Evolutionary conservation across 2,797 vertebrate genomes (phyloP).

Genomic region (Lacerta bilineata): DNA sequence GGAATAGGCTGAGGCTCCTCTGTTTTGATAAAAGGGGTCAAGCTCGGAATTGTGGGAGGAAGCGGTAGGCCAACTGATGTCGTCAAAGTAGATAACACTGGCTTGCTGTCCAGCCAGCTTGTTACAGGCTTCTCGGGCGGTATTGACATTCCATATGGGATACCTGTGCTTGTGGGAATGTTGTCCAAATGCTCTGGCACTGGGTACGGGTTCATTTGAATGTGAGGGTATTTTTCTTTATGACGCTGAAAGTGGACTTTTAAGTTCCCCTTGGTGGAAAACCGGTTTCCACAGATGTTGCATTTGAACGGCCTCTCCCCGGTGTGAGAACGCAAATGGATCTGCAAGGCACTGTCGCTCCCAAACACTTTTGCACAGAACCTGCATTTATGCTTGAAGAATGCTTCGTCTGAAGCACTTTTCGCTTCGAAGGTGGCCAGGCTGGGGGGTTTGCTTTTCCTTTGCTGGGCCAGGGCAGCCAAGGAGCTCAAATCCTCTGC

Average conservation of each 20-base stretch:
- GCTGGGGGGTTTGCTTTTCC: slow-evolving; percentile 96
- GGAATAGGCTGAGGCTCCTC: slow-evolving; percentile 94
- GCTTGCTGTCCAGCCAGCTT: slow-evolving; percentile 98
- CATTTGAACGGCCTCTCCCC: slow-evolving; percentile 99
- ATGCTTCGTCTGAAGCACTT: slow-evolving; percentile 93
- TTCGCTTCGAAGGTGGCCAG: slow-evolving; percentile 94
- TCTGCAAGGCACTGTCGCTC: slow-evolving; percentile 99
- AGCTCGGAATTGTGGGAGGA: slow-evolving; percentile 93
- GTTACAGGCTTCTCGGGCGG: slow-evolving; percentile 98
- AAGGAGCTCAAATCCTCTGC: slow-evolving; percentile 96
- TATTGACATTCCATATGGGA: slow-evolving; percentile 98
- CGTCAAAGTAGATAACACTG: slow-evolving; percentile 93
- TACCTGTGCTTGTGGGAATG: slow-evolving; percentile 97
- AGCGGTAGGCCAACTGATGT: slow-evolving; percentile 95
- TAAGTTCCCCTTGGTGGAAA: slow-evolving; percentile 98
- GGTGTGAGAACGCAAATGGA: slow-evolving; percentile 98
- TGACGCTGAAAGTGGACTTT: slow-evolving; percentile 99
- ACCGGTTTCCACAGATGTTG: slow-evolving; percentile 98
- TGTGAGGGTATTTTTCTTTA: slow-evolving; percentile 98
- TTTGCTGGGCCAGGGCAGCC: slow-evolving; percentile 94
- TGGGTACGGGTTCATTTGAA: slow-evolving; percentile 99
- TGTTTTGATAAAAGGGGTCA: slow-evolving; percentile 96
- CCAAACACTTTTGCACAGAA: slow-evolving; percentile 99
- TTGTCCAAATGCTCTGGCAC: slow-evolving; percentile 99
- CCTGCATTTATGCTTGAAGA: slow-evolving; percentile 99